Base-by-base conservation (phyloP, 2,113 vertebrate species). In the Brachirus orientalis region DNA sequence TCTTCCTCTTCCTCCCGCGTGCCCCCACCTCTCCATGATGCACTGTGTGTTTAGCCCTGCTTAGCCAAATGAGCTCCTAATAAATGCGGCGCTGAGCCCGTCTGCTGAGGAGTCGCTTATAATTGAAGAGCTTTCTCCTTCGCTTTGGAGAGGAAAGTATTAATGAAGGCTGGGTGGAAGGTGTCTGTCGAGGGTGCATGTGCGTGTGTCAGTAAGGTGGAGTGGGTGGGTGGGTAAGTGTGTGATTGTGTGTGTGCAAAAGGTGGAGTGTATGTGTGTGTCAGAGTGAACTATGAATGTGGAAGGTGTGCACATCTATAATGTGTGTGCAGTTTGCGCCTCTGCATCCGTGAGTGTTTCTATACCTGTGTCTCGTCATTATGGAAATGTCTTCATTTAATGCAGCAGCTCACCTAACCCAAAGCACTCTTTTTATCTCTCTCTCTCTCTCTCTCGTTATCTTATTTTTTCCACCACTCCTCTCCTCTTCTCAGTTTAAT, bases 41-140 rank as follows among this genome's bases (percentile, higher is more conserved):
- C 66, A 28, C 52, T 74, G 88, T 86, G 88, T 86, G 88, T 90
- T 90, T 86, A 91, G 90, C 82, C 80, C 88, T 54, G 86, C 90
- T 91, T 91, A 89, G 88, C 88, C 85, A 91, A 91, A 91, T 91
- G 90, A 91, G 86, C 85, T 84, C 61, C 85, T 89, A 85, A 91
- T 89, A 89, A 91, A 88, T 86, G 82, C 88, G 79, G 78, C 53
- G 59, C 79, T 86, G 86, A 88, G 80, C 87, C 83, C 47, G 69
- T 83, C 77, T 82, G 80, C 84, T 79, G 75, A 79, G 82, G 60
- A 83, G 79, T 68, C 36, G 67, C 72, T 84, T 81, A 90, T 89
- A 85, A 90, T 87, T 89, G 87, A 79, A 89, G 79, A 79, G 85
- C 84, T 89, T 90, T 88, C 79, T 85, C 74, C 90, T 84, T 79